Conservation (phyloP, 64 coral and sea anemone genomes). For the Dendrophyllia cribrosa region DNA sequence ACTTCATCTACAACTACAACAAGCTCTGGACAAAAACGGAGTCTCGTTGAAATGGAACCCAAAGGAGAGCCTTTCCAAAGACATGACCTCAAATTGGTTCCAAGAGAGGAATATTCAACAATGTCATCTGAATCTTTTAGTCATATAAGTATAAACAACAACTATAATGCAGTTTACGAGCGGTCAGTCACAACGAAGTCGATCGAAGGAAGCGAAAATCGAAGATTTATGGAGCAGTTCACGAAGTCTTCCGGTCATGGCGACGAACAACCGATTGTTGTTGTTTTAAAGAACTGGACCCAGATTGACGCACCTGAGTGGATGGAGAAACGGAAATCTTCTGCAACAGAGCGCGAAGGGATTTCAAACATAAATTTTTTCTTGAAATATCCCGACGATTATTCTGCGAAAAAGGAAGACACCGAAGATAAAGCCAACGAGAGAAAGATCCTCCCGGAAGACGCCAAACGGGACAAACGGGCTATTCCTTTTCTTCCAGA, state of each 20-base stretch:
- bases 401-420: neutral
- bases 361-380: neutral
- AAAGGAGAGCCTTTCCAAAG: neutral
- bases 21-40: slow-evolving; percentile 2
- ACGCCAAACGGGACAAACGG: neutral
- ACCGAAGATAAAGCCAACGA: neutral
- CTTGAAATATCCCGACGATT: slow-evolving; percentile 21
- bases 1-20: neutral
- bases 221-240: neutral
- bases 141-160: neutral
- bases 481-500: neutral
- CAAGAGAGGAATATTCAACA: neutral
- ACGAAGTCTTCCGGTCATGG: neutral
- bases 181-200: neutral
- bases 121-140: neutral
- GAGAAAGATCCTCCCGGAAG: neutral
- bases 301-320: neutral
- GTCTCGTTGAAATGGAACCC: neutral
- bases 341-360: neutral
- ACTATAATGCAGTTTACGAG: neutral
- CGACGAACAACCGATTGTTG: neutral
- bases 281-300: neutral
- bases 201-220: neutral
- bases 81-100: neutral
- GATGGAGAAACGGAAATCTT: neutral